Evolutionary conservation across 2,113 vertebrate genomes (phyloP), one percentile per base, ranked within the genome.

Genomic region (Xenopus borealis): DNA sequence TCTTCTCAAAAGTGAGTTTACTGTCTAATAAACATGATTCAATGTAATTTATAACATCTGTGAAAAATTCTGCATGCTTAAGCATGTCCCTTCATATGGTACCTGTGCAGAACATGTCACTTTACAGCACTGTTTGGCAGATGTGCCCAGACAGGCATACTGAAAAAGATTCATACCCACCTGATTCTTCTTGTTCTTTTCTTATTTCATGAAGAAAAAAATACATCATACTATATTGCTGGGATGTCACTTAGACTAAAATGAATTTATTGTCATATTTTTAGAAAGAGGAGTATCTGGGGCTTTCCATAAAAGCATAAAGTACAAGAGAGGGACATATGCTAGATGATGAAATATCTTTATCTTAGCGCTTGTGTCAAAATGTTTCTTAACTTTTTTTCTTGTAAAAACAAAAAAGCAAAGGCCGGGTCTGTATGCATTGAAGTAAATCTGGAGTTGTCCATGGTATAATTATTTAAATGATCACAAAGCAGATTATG

Each of bases 301-400:
- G 27, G 45, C 50, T 75, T 68, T 57, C 46, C 20, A 69, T 47
- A 61, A 17, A 75, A 62, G 57, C 47, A 20, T 62, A 62, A 75
- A 33, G 9, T 27, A 33, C 19, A 58, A 10, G 17, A 69, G 66
- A 69, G 27, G 69, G 73, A 63, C 73, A 69, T 23, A 14, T 62
- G 66, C 13, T 23, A 69, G 58, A 53, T 75, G 23, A 69, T 53
- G 30, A 53, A 20, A 52, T 75, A 47, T 45, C 64, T 62, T 69
- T 40, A 69, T 69, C 55, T n/a, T 23, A n/a, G 13, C 67, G 20
- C 55, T 66, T 53, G 63, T 52, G 69, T 75, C 72, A 75, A 75
- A 75, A 75, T 75, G 73, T 75, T 75, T 75, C 67, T 75, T 69
- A 23, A 44, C 46, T 75, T 62, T 68, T 40, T 75, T 69, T 69